Conservation (phyloP, 2,113 vertebrate species). For the Calonectris borealis region DNA sequence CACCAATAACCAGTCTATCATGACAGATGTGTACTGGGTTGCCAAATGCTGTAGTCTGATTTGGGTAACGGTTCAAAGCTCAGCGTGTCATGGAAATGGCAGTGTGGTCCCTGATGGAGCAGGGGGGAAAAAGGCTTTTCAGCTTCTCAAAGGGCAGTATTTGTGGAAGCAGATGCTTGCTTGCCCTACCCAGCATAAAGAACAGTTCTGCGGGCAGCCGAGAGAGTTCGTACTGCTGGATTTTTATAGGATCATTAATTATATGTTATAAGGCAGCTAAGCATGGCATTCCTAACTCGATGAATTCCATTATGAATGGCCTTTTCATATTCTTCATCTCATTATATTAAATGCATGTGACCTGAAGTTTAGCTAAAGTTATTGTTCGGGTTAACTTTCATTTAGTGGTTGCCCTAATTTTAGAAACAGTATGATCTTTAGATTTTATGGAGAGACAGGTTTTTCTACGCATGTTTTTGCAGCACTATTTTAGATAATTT, state of each 20-base stretch:
- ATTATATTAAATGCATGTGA: constrained; percentile 71
- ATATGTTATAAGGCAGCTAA: constrained; percentile 72
- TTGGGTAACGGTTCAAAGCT: constrained; percentile 52
- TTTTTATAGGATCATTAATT: constrained; percentile 76
- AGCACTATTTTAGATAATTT: constrained; percentile 54
- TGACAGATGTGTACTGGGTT: constrained; percentile 41
- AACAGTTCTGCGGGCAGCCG: constrained; percentile 38
- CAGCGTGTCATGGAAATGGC: constrained; percentile 34
- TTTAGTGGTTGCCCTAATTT: constrained; percentile 70
- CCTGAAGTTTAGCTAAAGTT: constrained; percentile 73
- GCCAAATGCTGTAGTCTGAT: constrained; percentile 44
- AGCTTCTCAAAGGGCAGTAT: constrained; percentile 61
- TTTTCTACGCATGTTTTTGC: constrained; percentile 43
- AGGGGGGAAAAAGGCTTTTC: not conserved
- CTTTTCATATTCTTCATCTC: constrained; percentile 74
- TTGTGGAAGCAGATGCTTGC: constrained; percentile 58
- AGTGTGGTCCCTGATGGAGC: constrained; percentile 29
- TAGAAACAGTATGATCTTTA: constrained; percentile 68
- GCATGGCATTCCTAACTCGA: constrained; percentile 68
- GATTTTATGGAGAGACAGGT: constrained; percentile 58
- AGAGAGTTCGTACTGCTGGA: constrained; percentile 50
- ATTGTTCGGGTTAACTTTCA: constrained; percentile 72
- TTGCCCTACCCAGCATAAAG: constrained; percentile 53
- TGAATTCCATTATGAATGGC: constrained; percentile 74
- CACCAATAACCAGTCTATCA: constrained; percentile 44